phyloP scores from a whole-genome alignment of 1,140 invertebrate species.

The Eupeodes corollae region DNA sequence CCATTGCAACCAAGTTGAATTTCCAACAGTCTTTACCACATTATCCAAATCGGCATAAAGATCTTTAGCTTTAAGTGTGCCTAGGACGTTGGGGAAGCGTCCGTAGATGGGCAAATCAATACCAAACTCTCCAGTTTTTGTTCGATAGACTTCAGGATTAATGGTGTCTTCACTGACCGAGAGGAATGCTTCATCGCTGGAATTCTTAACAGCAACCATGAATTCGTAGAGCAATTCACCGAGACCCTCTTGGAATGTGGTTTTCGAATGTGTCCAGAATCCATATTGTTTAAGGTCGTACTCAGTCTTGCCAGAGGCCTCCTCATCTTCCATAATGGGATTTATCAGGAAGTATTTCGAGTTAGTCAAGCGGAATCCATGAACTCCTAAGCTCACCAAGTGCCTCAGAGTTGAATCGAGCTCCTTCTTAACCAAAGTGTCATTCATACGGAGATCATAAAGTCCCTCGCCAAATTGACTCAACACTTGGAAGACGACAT shows the following conservation, averaged over 20 bases:
- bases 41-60: constrained; percentile 15
- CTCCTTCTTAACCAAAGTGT: constrained; percentile 43
- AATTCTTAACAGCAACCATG: constrained; percentile 42
- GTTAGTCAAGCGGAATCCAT: constrained; percentile 61
- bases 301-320: constrained; percentile 13
- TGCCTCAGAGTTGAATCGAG: constrained; percentile 52
- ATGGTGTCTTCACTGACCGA: constrained; percentile 27
- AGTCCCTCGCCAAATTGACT: constrained; percentile 45
- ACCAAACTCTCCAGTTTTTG: constrained; percentile 12
- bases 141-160: constrained; percentile 17
- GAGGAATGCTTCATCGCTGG: constrained; percentile 38
- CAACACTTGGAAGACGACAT: constrained; percentile 49
- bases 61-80: constrained; percentile 9
- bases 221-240: constrained; percentile 47
- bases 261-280: constrained; percentile 48
- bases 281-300: constrained; percentile 40
- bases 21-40: constrained; percentile 10
- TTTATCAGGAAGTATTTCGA: constrained; percentile 53
- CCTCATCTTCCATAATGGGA: constrained; percentile 38
- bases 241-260: constrained; percentile 45
- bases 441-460: constrained; percentile 57
- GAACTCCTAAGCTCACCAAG: constrained; percentile 58
- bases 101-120: constrained; percentile 32
- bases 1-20: constrained; percentile 31
- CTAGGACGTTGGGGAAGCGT: constrained; percentile 17